Percentiles rank a stretch among this genome's conserved stretches.
Evolutionary conservation across 2,888 invertebrate genomes (phyloP).

Genomic region (Morpho achilles): DNA sequence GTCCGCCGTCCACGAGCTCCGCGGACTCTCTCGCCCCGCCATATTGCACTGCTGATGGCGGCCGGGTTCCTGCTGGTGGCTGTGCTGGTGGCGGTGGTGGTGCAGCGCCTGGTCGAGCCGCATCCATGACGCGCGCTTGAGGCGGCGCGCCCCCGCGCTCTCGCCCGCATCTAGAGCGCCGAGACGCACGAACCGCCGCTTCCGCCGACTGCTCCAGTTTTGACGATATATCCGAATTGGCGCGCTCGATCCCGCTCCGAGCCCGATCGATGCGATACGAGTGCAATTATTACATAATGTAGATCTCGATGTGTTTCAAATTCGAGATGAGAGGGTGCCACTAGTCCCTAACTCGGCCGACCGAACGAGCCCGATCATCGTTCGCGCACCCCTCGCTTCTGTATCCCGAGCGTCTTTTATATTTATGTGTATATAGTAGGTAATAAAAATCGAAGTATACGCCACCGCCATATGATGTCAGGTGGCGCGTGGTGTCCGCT

Average conservation of each 20-base stretch:
- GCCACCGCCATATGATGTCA: constrained; percentile 25
- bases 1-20: constrained; percentile 79
- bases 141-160: constrained; percentile 58
- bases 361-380: constrained; percentile 3
- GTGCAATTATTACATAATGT: constrained; percentile 21
- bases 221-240: constrained; percentile 18
- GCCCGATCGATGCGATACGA: constrained; percentile 18
- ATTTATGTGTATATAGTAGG: constrained; percentile 30
- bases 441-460: constrained; percentile 18
- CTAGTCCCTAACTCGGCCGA: background rate
- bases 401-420: constrained; percentile 15
- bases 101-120: constrained; percentile 77
- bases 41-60: constrained; percentile 82
- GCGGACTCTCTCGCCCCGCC: constrained; percentile 75
- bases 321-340: background rate
- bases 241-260: constrained; percentile 10
- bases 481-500: constrained; percentile 19
- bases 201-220: background rate
- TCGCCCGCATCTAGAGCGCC: constrained; percentile 48
- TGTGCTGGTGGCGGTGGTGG: constrained; percentile 79
- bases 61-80: constrained; percentile 80
- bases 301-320: constrained; percentile 4
- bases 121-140: constrained; percentile 68
- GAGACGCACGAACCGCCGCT: background rate
- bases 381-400: constrained; percentile 16